phyloP scores from a whole-genome alignment of 2,888 invertebrate genomes.

The Eutolmus rufibarbis region DNA sequence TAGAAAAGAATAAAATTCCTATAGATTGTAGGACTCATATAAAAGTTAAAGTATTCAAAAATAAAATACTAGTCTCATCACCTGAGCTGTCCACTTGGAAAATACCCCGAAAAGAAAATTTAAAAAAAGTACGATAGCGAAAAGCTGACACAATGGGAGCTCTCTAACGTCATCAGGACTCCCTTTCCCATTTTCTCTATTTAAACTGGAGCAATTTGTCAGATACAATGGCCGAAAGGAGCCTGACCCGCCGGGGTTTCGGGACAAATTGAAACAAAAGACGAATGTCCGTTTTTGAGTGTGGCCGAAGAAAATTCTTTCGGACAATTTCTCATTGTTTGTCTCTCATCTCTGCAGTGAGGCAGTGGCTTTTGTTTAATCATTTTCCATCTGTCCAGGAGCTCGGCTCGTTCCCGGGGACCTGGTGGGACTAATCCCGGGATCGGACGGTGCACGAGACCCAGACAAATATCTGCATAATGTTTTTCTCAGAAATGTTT shows the following conservation, averaged over 20 bases:
- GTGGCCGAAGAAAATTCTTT: slow-evolving; percentile 28
- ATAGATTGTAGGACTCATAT: not conserved
- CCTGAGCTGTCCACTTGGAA: not conserved
- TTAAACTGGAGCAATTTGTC: slow-evolving; percentile 33
- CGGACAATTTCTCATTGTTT: slow-evolving; percentile 36
- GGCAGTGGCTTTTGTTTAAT: slow-evolving; percentile 33
- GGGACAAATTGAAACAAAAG: slow-evolving; percentile 34
- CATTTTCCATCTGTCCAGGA: slow-evolving; percentile 8
- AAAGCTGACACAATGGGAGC: not conserved
- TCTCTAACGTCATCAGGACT: not conserved
- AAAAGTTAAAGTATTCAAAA: not conserved
- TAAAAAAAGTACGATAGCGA: not conserved
- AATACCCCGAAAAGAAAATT: not conserved
- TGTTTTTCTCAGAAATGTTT: slow-evolving; percentile 29
- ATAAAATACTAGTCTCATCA: not conserved
- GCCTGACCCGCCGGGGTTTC: slow-evolving; percentile 5
- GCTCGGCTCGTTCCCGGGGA: not conserved
- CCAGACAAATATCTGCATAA: not conserved
- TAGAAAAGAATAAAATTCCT: too few relatives aligned
- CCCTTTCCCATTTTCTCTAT: not conserved
- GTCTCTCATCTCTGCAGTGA: slow-evolving; percentile 27
- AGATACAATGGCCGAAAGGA: not conserved
- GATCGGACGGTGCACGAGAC: not conserved
- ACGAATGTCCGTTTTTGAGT: slow-evolving; percentile 23
- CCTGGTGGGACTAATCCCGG: not conserved